Conservation (phyloP, 2,888 invertebrate genomes). For the Calameuta pallipes region DNA sequence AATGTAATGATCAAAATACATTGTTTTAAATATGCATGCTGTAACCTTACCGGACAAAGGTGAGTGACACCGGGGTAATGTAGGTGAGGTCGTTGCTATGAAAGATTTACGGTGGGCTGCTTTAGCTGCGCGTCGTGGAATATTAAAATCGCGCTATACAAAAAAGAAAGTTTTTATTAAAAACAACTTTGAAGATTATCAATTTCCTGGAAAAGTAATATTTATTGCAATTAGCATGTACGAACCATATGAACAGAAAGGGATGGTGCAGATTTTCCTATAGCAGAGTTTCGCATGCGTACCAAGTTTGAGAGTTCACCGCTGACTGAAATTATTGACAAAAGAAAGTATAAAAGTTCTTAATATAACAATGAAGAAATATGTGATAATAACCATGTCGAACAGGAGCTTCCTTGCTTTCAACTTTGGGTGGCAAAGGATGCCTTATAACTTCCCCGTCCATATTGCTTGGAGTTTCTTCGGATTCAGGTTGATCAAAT, state of each 20-base stretch:
- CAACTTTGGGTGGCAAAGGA: slow-evolving; percentile 44
- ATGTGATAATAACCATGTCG: slow-evolving; percentile 47
- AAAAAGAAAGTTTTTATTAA: slow-evolving; percentile 14
- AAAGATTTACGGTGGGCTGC: slow-evolving; percentile 79
- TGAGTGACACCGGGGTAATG: slow-evolving; percentile 81
- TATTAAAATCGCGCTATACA: slow-evolving; percentile 62
- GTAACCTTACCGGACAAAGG: slow-evolving; percentile 73
- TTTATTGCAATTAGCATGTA: slow-evolving; percentile 15
- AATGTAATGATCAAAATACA: neutral
- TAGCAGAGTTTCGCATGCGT: slow-evolving; percentile 86
- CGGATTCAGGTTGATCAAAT: slow-evolving; percentile 79
- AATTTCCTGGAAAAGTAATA: neutral
- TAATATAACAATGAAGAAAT: slow-evolving; percentile 6
- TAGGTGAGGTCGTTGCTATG: slow-evolving; percentile 80
- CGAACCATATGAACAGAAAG: slow-evolving; percentile 81
- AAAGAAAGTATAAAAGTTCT: neutral
- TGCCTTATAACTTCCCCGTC: slow-evolving; percentile 44
- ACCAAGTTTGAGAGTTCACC: slow-evolving; percentile 79
- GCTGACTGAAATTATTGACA: slow-evolving; percentile 50
- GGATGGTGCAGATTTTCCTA: slow-evolving; percentile 95
- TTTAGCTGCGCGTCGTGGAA: slow-evolving; percentile 70
- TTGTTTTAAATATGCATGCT: neutral
- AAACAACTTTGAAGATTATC: neutral
- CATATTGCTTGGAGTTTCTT: slow-evolving; percentile 55
- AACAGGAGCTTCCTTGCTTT: slow-evolving; percentile 61